A percentile compares a stretch with the other conserved stretches of the same genome.
Conservation (phyloP, 2,113 vertebrate genomes). For the Dasyornis broadbenti region DNA sequence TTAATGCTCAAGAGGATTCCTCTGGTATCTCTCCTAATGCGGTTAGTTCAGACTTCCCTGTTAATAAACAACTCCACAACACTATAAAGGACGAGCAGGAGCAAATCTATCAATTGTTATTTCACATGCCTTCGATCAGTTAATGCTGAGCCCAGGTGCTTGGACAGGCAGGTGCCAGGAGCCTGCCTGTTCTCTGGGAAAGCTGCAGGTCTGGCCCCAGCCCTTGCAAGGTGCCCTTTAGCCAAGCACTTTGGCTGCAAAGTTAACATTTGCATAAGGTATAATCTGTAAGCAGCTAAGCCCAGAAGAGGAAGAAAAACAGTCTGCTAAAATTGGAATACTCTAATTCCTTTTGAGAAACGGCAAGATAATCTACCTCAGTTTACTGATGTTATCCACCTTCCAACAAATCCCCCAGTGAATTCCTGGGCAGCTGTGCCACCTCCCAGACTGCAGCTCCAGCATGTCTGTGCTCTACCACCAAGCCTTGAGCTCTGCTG, state of each 20-base stretch:
- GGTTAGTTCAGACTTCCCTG: not conserved
- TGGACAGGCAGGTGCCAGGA: not conserved
- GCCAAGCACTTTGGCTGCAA: not conserved
- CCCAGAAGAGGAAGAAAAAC: not conserved
- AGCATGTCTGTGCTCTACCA: not conserved
- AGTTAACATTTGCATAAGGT: conserved; percentile 6
- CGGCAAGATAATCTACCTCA: conserved; percentile 13
- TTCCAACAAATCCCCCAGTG: not conserved
- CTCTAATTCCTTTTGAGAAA: conserved; percentile 15
- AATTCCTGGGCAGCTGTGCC: conserved; percentile 3
- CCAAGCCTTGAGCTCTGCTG: not conserved
- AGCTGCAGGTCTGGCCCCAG: not conserved
- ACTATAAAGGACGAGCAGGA: not conserved
- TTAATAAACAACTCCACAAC: not conserved
- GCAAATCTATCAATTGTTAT: not conserved
- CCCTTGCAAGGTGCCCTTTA: not conserved
- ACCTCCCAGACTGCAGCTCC: not conserved
- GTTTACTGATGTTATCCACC: not conserved
- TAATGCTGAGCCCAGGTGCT: not conserved
- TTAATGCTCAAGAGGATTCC: not conserved
- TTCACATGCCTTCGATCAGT: not conserved
- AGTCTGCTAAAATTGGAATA: not conserved
- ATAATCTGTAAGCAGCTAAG: conserved; percentile 7
- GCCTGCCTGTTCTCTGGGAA: not conserved
- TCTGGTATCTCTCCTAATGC: not conserved